These are phyloP conservation scores for Varanus salvator DNA, from an alignment of 2,113 vertebrate genomes.

Conservation along the genomic window DNA sequence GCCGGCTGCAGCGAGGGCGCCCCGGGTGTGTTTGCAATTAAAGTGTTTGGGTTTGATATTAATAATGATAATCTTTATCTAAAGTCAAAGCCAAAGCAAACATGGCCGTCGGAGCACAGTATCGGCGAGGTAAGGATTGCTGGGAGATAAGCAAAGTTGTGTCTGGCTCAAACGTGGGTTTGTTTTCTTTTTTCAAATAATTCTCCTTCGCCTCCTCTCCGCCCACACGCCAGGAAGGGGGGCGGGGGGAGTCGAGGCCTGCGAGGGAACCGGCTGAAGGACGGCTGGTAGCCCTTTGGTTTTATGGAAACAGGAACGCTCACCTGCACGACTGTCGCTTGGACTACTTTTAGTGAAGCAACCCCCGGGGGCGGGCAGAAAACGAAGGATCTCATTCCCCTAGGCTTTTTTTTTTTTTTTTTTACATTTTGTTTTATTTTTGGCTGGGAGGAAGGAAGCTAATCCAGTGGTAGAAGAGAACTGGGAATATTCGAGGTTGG, in stretches of 20 bases:
- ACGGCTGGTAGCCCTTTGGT: conserved; percentile 5
- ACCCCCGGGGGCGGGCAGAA: no score
- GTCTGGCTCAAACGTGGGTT: conserved; percentile 50
- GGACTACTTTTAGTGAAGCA: fast-evolving
- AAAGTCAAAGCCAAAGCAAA: conserved; percentile 74
- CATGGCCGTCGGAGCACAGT: conserved; percentile 60
- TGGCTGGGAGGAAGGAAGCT: no score
- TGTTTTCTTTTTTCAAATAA: no score
- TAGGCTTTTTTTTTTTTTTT: no score
- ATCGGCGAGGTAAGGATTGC: conserved; percentile 64
- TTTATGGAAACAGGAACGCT: neutral
- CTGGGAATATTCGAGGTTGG: neutral
- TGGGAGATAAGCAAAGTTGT: conserved; percentile 59
- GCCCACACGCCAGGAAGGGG: neutral
- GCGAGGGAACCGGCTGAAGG: conserved; percentile 43
- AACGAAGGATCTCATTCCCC: no score
- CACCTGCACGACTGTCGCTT: no score
- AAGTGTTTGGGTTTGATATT: conserved; percentile 79
- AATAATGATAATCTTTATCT: conserved; percentile 76
- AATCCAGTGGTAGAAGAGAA: neutral
- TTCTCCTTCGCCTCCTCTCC: neutral
- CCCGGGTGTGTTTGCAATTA: conserved; percentile 73
- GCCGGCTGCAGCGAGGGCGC: conserved; percentile 52
- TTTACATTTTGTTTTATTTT: no score
- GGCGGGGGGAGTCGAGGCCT: neutral